Base-by-base conservation (phyloP, 1,140 invertebrate genomes). In the Nilaparvata lugens region DNA sequence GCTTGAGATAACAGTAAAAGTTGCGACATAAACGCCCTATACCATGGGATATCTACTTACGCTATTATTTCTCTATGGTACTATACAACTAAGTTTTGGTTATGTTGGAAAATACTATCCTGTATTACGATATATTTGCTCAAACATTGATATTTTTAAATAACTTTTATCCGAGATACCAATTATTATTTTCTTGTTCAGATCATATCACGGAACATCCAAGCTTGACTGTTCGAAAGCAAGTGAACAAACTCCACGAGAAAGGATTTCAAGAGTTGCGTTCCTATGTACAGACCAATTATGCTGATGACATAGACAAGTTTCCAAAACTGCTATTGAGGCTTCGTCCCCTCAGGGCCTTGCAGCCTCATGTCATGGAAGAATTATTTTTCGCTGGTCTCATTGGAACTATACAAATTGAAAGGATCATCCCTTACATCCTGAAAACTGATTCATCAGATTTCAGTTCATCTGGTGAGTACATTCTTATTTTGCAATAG, bases 301-400 rank as follows among this genome's bases (percentile, higher is more conserved):
- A 71, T 67, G 71, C 73, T 16, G 74, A 74, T 55, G 76, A 82
- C 60, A 75, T 75, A 24, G 78, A 83, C 40, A 74, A 86, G 66
- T 79, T 88, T 71, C 79, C 84, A 25, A 82, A 81, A 72, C 77
- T 87, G 25, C 74, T 93, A 35, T 74, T 93, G 51, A 80, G 87
- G 68, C 78, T 96, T 51, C 86, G 90, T 0, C 83, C 86, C 7
- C 75, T 95, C 19, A 81, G 89, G 48, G 83, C 83, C 43, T 84
- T 95, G 67, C 83, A 87, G 53, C 83, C 88, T 2, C 75, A 81
- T 38, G 82, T 93, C 38, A 81, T 96, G 66, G 94, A 96, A 74
- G 93, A 97, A 70, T 78, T 97, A 31, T 96, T 97, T 76, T 95
- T 95, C 72, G 86, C 91, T 13, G 90, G 91, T 18, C 81, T 96